A percentile compares a stretch with the other conserved stretches of the same genome.
Conservation (phyloP, 2,113 vertebrate genomes). For the Ptychochromis oligacanthus region DNA sequence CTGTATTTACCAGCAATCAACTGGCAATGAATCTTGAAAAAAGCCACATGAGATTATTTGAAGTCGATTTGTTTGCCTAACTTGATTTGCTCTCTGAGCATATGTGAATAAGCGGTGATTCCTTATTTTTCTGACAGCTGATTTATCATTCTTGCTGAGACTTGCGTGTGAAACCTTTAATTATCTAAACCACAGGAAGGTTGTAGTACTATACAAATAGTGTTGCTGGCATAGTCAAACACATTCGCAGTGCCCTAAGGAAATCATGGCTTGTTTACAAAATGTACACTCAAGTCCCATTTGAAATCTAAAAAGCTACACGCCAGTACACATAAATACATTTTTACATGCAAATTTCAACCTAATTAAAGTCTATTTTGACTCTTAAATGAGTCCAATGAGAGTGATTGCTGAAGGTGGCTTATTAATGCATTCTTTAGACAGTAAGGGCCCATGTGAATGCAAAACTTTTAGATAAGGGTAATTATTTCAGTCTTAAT, state of each 20-base stretch:
- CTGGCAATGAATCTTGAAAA: neutral
- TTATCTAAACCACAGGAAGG: slow-evolving; percentile 17
- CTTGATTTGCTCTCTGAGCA: neutral
- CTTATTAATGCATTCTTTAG: slow-evolving; percentile 3
- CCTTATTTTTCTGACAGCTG: neutral
- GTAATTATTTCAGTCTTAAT: neutral
- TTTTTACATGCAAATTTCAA: neutral
- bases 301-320: slow-evolving; percentile 1
- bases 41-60: neutral
- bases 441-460: neutral
- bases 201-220: neutral
- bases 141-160: neutral
- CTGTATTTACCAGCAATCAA: neutral
- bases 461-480: rapidly evolving
- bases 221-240: neutral
- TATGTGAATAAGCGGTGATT: neutral
- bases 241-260: neutral
- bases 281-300: slow-evolving; percentile 14
- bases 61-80: slow-evolving; percentile 9
- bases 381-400: neutral
- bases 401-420: neutral
- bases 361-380: slow-evolving; percentile 7
- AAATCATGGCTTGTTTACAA: slow-evolving; percentile 30
- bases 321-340: neutral
- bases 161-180: neutral